A percentile compares a stretch with the other conserved stretches of the same genome.
Conservation (phyloP, 2,888 invertebrate genomes). For the Drosophila infuscata region DNA sequence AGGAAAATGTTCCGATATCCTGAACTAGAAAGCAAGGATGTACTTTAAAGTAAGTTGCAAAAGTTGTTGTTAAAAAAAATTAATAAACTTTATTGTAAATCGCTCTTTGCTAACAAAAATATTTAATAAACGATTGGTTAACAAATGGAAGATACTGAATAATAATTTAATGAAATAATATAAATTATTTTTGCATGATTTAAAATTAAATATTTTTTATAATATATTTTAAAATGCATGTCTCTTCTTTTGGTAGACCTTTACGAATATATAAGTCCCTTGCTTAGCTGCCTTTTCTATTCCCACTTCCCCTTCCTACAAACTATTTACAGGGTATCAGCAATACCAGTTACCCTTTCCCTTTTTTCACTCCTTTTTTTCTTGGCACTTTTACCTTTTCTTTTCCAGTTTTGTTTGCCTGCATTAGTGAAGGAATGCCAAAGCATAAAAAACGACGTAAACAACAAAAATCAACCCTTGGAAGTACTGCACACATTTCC, state of each 20-base stretch:
- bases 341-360: background rate
- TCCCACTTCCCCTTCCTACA: background rate
- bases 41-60: too few relatives aligned
- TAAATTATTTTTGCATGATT: too few relatives aligned
- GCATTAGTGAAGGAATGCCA: constrained; percentile 61
- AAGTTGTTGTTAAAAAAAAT: too few relatives aligned
- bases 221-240: background rate
- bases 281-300: background rate
- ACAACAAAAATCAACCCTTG: constrained; percentile 12
- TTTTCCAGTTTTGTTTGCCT: constrained; percentile 1
- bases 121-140: too few relatives aligned
- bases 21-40: too few relatives aligned
- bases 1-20: background rate
- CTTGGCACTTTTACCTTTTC: constrained; percentile 8
- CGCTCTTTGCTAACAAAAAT: too few relatives aligned
- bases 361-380: background rate
- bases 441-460: constrained; percentile 23
- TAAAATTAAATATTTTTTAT: too few relatives aligned
- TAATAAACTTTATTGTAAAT: too few relatives aligned
- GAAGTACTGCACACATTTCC: constrained; percentile 37
- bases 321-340: constrained; percentile 1
- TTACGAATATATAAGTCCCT: background rate
- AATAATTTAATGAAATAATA: too few relatives aligned
- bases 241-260: too few relatives aligned
- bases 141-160: too few relatives aligned